Conservation (phyloP, 1,140 invertebrate species). For the Octopus bimaculoides region DNA sequence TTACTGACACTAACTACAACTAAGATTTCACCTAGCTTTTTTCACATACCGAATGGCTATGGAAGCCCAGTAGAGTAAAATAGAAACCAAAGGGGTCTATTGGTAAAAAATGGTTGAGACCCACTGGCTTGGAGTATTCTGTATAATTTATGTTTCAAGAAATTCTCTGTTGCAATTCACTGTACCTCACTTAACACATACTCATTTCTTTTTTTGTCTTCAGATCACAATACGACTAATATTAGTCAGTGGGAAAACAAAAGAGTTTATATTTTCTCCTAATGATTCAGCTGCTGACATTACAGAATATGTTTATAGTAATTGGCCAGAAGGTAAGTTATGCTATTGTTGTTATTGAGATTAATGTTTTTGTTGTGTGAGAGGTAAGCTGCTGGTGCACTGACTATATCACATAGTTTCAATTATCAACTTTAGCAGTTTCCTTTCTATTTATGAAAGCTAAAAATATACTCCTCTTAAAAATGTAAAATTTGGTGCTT, state of each 20-base stretch:
- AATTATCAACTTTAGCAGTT: not conserved
- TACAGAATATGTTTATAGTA: constrained; percentile 97
- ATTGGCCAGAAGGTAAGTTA: constrained; percentile 77
- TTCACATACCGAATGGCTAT: too few relatives aligned
- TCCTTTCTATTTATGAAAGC: not conserved
- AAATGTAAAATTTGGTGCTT: not conserved
- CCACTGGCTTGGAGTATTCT: too few relatives aligned
- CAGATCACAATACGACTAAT: constrained; percentile 95
- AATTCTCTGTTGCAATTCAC: too few relatives aligned
- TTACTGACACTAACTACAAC: too few relatives aligned
- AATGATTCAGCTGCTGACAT: constrained; percentile 97
- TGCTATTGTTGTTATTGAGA: too few relatives aligned
- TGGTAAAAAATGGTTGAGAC: too few relatives aligned
- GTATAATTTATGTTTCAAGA: too few relatives aligned
- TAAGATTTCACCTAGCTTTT: too few relatives aligned
- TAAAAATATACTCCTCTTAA: not conserved
- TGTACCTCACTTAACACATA: too few relatives aligned
- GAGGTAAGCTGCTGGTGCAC: not conserved
- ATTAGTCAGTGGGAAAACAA: constrained; percentile 96
- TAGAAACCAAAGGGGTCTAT: too few relatives aligned
- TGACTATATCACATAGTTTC: not conserved
- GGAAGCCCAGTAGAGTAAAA: too few relatives aligned
- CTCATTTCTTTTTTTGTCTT: constrained; percentile 22
- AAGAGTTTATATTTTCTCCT: constrained; percentile 96
- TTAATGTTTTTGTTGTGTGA: too few relatives aligned